These are phyloP conservation scores for Coptodon bakossiorum DNA, from an alignment of 2,113 vertebrate species.

Conservation along the genomic window DNA sequence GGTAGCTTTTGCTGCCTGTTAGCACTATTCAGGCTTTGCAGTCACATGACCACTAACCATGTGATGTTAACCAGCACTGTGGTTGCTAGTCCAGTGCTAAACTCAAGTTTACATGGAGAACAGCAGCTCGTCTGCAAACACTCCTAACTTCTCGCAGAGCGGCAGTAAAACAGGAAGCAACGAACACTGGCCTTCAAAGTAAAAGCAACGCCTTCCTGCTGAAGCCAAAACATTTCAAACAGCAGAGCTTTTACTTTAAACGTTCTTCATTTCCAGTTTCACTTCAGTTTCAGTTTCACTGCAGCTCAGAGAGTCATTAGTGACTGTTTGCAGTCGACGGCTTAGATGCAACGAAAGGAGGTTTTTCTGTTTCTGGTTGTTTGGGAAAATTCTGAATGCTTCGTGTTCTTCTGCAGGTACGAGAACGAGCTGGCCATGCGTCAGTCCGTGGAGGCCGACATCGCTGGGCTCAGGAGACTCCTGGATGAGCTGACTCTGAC, in stretches of 20 bases:
- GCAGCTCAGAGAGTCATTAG: neutral
- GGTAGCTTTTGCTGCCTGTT: neutral
- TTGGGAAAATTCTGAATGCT: neutral
- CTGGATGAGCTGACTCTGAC: conserved; percentile 70
- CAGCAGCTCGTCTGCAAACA: neutral
- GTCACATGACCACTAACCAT: neutral
- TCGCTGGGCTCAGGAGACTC: conserved; percentile 68
- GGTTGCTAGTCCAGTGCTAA: neutral
- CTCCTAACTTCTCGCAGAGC: neutral
- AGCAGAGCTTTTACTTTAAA: neutral
- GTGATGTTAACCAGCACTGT: neutral
- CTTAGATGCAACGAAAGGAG: neutral
- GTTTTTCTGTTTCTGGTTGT: neutral
- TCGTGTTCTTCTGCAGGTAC: conserved; percentile 60
- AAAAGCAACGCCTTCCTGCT: neutral
- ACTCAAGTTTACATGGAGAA: neutral
- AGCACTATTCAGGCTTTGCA: neutral
- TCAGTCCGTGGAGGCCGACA: conserved; percentile 79
- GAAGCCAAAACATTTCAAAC: neutral
- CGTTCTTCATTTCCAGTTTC: neutral
- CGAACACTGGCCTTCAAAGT: neutral
- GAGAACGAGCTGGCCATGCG: conserved; percentile 81
- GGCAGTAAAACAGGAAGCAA: neutral
- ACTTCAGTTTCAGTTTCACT: neutral
- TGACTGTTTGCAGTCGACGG: neutral